These are phyloP conservation scores for Pelecanus crispus DNA, from an alignment of 2,113 vertebrate species.

Conservation along the genomic window DNA sequence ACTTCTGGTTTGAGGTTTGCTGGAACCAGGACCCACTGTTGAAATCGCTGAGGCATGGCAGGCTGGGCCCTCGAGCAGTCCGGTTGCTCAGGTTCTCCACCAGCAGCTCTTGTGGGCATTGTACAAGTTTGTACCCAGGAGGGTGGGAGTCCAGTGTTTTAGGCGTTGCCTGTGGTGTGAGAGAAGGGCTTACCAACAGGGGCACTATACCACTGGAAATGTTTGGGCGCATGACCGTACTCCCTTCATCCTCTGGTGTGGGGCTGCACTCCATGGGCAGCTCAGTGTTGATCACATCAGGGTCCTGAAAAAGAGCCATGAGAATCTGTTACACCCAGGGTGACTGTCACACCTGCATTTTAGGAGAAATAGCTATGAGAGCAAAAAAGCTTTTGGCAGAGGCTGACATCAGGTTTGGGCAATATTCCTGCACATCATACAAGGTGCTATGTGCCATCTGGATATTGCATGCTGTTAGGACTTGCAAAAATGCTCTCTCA, in stretches of 20 bases:
- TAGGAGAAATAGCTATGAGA: neutral
- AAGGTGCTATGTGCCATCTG: neutral
- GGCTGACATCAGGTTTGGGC: neutral
- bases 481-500: neutral
- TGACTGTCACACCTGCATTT: neutral
- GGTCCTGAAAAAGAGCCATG: conserved; percentile 73
- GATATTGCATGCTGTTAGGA: neutral
- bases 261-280: conserved; percentile 83
- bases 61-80: conserved; percentile 66
- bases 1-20: conserved; percentile 65
- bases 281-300: conserved; percentile 87
- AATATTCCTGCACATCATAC: neutral
- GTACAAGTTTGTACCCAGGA: conserved; percentile 36
- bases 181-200: conserved; percentile 68
- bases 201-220: conserved; percentile 75
- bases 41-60: conserved; percentile 35
- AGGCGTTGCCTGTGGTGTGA: conserved; percentile 39
- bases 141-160: neutral
- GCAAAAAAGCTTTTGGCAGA: neutral
- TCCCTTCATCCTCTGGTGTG: conserved; percentile 77
- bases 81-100: conserved; percentile 71
- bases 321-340: neutral
- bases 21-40: conserved; percentile 27
- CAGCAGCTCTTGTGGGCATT: conserved; percentile 70
- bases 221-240: conserved; percentile 69